Percentiles rank a stretch among this genome's conserved stretches.
Conservation (phyloP, 1,140 invertebrate species). For the Gonatopus flavifemur region DNA sequence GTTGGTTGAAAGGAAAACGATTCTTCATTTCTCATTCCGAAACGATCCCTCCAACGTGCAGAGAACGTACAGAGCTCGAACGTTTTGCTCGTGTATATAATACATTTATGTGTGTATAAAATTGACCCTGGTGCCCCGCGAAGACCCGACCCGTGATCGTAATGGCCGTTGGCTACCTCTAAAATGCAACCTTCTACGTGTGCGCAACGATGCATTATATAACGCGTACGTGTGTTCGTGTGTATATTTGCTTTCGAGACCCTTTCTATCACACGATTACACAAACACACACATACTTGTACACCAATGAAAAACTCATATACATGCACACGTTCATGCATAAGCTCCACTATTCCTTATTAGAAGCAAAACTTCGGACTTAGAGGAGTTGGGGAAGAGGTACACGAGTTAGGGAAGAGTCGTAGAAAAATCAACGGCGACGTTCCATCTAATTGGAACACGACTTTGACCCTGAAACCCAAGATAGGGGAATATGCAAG, state of each 20-base stretch:
- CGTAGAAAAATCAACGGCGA: slow-evolving; percentile 33
- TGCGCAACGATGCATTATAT: slow-evolving; percentile 24
- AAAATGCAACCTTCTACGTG: slow-evolving; percentile 27
- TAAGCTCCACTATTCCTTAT: too few species aligned
- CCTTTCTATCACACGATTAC: too few species aligned
- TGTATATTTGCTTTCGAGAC: slow-evolving; percentile 14
- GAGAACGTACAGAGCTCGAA: too few species aligned
- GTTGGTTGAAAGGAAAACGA: too few species aligned
- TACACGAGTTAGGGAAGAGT: neutral
- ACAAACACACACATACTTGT: too few species aligned
- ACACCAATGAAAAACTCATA: too few species aligned
- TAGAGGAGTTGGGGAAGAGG: neutral
- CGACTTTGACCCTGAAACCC: slow-evolving; percentile 55
- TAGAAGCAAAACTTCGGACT: slow-evolving; percentile 34
- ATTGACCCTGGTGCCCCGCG: too few species aligned
- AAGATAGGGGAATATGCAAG: slow-evolving; percentile 44
- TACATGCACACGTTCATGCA: too few species aligned
- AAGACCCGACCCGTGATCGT: slow-evolving; percentile 12
- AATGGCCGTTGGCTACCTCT: slow-evolving; percentile 24
- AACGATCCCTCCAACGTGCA: too few species aligned
- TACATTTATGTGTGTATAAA: too few species aligned
- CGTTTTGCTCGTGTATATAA: too few species aligned
- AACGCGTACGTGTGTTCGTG: slow-evolving; percentile 23
- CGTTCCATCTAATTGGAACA: slow-evolving; percentile 54
- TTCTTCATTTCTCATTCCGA: too few species aligned